These are phyloP conservation scores for Ophiothrix spiculata DNA, from an alignment of 35 echinoderm and acorn worm genomes.

Conservation along the genomic window DNA sequence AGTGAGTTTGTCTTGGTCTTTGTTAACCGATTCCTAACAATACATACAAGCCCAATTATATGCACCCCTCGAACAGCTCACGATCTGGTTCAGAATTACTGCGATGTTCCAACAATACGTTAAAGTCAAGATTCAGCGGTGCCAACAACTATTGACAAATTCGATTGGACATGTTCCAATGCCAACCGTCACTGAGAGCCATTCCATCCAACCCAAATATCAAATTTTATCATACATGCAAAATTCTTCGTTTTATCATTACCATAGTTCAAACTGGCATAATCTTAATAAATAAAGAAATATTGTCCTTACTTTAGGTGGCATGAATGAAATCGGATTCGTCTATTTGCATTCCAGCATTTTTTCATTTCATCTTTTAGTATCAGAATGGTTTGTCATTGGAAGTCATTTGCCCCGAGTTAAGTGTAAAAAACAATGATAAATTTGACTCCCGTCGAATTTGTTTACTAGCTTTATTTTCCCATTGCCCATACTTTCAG, in stretches of 20 bases:
- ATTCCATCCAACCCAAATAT: too few relatives aligned
- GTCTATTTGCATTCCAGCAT: background rate
- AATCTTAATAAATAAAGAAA: background rate
- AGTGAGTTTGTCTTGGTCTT: constrained; percentile 2
- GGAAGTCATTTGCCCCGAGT: background rate
- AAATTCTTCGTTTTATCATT: too few relatives aligned
- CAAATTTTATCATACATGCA: too few relatives aligned
- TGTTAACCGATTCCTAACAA: background rate
- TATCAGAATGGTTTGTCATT: background rate
- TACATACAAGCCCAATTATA: background rate
- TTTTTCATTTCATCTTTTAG: background rate
- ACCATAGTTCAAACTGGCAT: too few relatives aligned
- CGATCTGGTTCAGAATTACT: background rate
- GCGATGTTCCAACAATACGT: background rate
- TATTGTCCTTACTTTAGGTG: background rate
- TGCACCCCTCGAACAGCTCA: too few relatives aligned
- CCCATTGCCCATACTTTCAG: constrained; percentile 9
- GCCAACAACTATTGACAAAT: background rate
- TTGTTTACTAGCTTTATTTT: background rate
- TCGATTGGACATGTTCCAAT: background rate
- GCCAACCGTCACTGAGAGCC: too few relatives aligned
- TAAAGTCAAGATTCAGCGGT: background rate
- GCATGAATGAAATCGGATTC: background rate
- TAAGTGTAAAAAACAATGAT: background rate
- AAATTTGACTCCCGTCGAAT: background rate